Base-by-base conservation (phyloP, 2,797 vertebrate genomes). In the Myripristis murdjan region DNA sequence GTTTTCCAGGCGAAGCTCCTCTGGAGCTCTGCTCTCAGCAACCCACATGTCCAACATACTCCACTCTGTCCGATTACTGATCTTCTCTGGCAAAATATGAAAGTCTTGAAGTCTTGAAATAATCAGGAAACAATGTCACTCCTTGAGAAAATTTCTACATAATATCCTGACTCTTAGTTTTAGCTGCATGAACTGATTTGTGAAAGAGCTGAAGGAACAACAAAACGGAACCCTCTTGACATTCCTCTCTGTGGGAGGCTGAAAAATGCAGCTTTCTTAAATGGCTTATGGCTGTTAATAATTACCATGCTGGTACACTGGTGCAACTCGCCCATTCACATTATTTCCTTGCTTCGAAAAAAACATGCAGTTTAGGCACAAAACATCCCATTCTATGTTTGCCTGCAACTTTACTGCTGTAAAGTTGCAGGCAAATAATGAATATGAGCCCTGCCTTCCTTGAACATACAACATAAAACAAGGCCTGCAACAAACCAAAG, bases 271-370 rank as follows among this genome's bases (percentile, higher is more conserved):
- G 68, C 43, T 69, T 69, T 33, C 79, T 71, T 62, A 72, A 85
- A 79, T 73, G 82, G 59, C 65, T 84, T 66, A 73, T 56, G 64
- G 20, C 43, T 89, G 94, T 95, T 94, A 95, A 95, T 95, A 75
- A 95, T 95, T 95, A 92, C 74, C 86, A 75, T 59, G 47, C 16
- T 73, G 70, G 71, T 75, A 61, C 76, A 81, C 74, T 73, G 16
- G 72, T 74, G 60, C 44, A 67, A 53, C 63, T 70, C 76, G 62
- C 31, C 68, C 68, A 70, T 70, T 66, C 82, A 63, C 41, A 48
- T 33, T 1, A 22, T 67, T 77, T 77, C 59, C 55, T 58, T 53
- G 33, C n/a, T n/a, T n/a, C n/a, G 68, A 51, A 47, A 24, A 63
- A n/a, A 52, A 62, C 49, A 4, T 28, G 4, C 4, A 28, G 28